A percentile compares a stretch with the other conserved stretches of the same genome.
phyloP scores from a whole-genome alignment of 2,888 invertebrate genomes.

The Hirtodrosophila trivittata region DNA sequence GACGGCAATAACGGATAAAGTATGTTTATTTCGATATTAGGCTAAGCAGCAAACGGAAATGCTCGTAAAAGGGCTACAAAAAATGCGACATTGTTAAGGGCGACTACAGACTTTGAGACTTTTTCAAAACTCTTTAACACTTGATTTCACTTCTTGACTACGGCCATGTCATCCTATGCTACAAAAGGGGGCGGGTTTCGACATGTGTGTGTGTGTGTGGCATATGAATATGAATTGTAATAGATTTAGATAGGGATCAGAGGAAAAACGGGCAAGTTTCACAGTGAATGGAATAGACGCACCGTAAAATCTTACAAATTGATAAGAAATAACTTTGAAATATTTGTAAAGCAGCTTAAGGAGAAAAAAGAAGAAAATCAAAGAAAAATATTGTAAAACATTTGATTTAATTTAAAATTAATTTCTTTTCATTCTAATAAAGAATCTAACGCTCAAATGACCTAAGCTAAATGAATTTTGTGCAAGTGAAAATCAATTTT shows the following conservation, averaged over 20 bases:
- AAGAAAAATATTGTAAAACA: constrained; percentile 39
- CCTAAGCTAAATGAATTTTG: constrained; percentile 55
- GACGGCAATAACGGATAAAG: constrained; percentile 76
- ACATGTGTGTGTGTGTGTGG: constrained; percentile 46
- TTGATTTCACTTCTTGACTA: constrained; percentile 67
- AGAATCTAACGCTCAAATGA: constrained; percentile 7
- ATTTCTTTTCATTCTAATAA: constrained; percentile 54
- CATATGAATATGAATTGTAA: constrained; percentile 77
- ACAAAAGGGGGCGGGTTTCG: neutral
- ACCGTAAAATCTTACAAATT: constrained; percentile 66
- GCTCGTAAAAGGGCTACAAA: constrained; percentile 63
- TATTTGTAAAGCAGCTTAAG: constrained; percentile 39
- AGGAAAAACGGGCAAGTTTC: constrained; percentile 28
- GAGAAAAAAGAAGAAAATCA: constrained; percentile 21
- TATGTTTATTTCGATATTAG: constrained; percentile 78
- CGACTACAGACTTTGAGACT: constrained; percentile 29
- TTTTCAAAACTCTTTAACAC: constrained; percentile 73
- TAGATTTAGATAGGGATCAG: constrained; percentile 73
- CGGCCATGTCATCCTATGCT: constrained; percentile 22
- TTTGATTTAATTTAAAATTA: constrained; percentile 37
- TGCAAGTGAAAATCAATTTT: constrained; percentile 6
- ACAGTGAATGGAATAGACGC: constrained; percentile 55
- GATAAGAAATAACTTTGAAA: constrained; percentile 47
- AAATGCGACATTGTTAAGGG: constrained; percentile 34
- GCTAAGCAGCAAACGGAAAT: constrained; percentile 62